These are phyloP conservation scores for Monopterus albus DNA, from an alignment of 2,113 vertebrate genomes.

Conservation along the genomic window DNA sequence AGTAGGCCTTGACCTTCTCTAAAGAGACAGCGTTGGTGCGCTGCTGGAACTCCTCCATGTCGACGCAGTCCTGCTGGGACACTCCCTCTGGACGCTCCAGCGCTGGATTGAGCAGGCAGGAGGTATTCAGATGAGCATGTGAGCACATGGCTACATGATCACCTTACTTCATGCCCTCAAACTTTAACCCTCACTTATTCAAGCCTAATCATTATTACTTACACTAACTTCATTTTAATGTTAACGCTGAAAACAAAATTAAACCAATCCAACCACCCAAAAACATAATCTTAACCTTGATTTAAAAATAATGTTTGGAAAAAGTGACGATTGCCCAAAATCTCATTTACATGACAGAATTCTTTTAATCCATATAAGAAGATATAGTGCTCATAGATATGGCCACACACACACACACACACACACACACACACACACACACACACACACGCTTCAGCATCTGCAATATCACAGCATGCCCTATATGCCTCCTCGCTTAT, in stretches of 20 bases:
- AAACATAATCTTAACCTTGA: background rate
- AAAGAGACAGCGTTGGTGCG: conserved; percentile 90
- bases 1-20: conserved; percentile 96
- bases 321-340: background rate
- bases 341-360: background rate
- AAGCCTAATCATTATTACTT: background rate
- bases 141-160: background rate
- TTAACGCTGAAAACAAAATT: background rate
- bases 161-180: background rate
- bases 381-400: too few species aligned
- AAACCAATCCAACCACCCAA: background rate
- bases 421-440: background rate
- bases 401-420: too few species aligned
- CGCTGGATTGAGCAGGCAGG: conserved; percentile 76
- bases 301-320: background rate
- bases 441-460: conserved; percentile 10
- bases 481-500: too few species aligned
- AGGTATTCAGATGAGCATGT: background rate
- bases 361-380: background rate
- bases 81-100: conserved; percentile 88
- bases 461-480: background rate
- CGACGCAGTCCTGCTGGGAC: conserved; percentile 74
- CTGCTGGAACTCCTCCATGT: conserved; percentile 91
- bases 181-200: background rate
- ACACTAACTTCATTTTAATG: background rate